Percentiles rank a stretch among this genome's conserved stretches.
These are phyloP conservation scores for Tetragnatha versicolor DNA, from an alignment of 1,140 invertebrate genomes.

Conservation along the genomic window DNA sequence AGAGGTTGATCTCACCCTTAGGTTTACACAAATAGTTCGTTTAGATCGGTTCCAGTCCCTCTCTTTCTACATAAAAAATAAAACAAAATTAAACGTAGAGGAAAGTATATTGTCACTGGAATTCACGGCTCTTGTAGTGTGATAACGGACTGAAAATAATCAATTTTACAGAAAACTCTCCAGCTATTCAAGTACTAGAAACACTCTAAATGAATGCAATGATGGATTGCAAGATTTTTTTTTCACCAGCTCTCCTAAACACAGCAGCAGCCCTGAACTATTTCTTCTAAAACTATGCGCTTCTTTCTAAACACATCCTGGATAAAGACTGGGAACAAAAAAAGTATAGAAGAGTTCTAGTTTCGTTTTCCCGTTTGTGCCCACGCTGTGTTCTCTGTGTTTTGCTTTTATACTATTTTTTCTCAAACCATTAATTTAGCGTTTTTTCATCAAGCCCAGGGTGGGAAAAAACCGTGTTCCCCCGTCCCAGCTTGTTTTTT, in stretches of 20 bases:
- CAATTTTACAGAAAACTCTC: too few species aligned
- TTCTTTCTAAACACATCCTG: not conserved
- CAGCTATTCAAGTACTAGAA: too few species aligned
- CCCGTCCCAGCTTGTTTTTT: too few species aligned
- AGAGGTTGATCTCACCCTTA: too few species aligned
- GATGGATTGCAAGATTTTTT: not conserved
- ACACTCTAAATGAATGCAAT: not conserved
- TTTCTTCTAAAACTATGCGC: not conserved
- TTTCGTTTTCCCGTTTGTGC: not conserved
- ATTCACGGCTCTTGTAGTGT: too few species aligned
- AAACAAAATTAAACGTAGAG: too few species aligned
- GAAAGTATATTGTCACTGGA: too few species aligned
- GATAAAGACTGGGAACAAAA: not conserved
- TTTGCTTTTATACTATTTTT: not conserved
- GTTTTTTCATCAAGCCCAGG: not conserved
- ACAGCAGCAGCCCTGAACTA: not conserved
- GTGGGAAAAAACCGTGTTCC: not conserved
- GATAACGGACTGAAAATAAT: too few species aligned
- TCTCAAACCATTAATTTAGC: not conserved
- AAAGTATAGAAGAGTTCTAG: too few species aligned
- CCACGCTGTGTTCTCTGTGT: not conserved
- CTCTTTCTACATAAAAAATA: too few species aligned
- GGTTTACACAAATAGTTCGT: too few species aligned
- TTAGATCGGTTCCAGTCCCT: too few species aligned
- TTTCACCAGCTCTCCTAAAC: not conserved